These are phyloP conservation scores for Cetonia aurata DNA, from an alignment of 2,888 invertebrate genomes.

Conservation along the genomic window DNA sequence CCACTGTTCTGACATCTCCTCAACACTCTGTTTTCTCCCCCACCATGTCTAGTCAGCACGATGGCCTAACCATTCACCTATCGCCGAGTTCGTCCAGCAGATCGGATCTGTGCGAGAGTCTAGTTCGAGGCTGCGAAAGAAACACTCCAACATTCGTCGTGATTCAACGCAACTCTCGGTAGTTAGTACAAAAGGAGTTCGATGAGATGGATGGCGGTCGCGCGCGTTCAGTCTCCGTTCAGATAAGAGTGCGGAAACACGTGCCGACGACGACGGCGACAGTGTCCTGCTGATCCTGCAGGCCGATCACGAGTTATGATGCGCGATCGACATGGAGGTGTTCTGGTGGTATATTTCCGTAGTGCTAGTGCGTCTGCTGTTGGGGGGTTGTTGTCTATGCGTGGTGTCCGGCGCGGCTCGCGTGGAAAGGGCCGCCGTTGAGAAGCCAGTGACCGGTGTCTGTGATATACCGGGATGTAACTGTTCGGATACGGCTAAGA, in stretches of 20 bases:
- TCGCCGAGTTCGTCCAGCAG: slow-evolving; percentile 29
- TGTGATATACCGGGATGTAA: slow-evolving; percentile 73
- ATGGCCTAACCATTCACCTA: slow-evolving; percentile 30
- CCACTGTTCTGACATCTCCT: slow-evolving; percentile 47
- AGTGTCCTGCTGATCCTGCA: slow-evolving; percentile 33
- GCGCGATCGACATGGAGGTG: slow-evolving; percentile 52
- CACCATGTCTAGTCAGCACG: slow-evolving; percentile 40
- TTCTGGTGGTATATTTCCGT: slow-evolving; percentile 52
- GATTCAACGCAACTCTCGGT: not conserved
- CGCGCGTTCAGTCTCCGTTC: slow-evolving; percentile 26
- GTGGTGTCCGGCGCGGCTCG: slow-evolving; percentile 37
- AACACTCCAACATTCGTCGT: slow-evolving; percentile 10
- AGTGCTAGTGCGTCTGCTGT: slow-evolving; percentile 49
- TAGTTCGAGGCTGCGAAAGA: slow-evolving; percentile 25
- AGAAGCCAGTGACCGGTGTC: slow-evolving; percentile 58
- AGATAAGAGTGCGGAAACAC: slow-evolving; percentile 38
- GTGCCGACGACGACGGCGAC: not conserved
- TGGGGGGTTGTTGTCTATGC: slow-evolving; percentile 45
- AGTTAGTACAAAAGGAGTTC: slow-evolving; percentile 1
- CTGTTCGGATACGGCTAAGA: slow-evolving; percentile 71
- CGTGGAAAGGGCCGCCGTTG: slow-evolving; percentile 59
- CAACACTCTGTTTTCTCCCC: slow-evolving; percentile 47
- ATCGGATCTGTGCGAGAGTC: slow-evolving; percentile 12
- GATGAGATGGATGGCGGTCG: slow-evolving; percentile 23
- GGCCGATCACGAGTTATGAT: slow-evolving; percentile 49